phyloP scores from a whole-genome alignment of 2,797 vertebrate species.

The Anabas testudineus region DNA sequence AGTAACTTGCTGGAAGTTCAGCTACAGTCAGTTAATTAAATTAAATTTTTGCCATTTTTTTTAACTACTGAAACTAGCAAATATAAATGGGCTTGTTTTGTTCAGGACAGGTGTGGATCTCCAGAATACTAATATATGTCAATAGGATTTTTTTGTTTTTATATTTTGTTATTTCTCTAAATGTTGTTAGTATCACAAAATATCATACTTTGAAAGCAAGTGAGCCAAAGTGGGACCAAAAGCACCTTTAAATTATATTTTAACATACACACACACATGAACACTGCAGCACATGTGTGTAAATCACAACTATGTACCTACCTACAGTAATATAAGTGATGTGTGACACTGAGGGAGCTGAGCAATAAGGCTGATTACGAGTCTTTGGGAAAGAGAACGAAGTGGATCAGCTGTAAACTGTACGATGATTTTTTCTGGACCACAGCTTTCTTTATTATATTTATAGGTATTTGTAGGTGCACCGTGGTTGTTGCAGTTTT shows the following conservation, averaged over 20 bases:
- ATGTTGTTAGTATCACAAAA: conserved; percentile 5
- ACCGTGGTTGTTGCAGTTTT: conserved; percentile 27
- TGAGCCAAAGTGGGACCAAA: conserved; percentile 71
- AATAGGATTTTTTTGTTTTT: too few relatives aligned
- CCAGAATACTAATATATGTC: too few relatives aligned
- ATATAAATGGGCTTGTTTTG: too few relatives aligned
- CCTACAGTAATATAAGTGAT: conserved; percentile 6
- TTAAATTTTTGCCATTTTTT: too few relatives aligned
- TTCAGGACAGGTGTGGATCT: too few relatives aligned
- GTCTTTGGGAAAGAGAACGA: conserved; percentile 13
- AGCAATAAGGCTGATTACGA: conserved; percentile 55
- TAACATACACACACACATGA: conserved; percentile 52
- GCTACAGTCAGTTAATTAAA: too few relatives aligned
- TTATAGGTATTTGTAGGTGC: background rate
- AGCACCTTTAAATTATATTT: conserved; percentile 3
- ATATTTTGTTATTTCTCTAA: background rate
- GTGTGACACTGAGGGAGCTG: conserved; percentile 59
- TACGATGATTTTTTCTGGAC: background rate
- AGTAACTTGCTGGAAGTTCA: too few relatives aligned
- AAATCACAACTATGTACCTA: conserved; percentile 26
- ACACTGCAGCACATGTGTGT: conserved; percentile 64
- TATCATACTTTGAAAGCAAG: background rate
- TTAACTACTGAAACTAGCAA: too few relatives aligned
- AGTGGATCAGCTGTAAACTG: conserved; percentile 14
- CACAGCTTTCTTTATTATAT: background rate